Evolutionary conservation across 2,888 invertebrate genomes (phyloP), one percentile per base, ranked within the genome.

Genomic region (Clunio marinus): DNA sequence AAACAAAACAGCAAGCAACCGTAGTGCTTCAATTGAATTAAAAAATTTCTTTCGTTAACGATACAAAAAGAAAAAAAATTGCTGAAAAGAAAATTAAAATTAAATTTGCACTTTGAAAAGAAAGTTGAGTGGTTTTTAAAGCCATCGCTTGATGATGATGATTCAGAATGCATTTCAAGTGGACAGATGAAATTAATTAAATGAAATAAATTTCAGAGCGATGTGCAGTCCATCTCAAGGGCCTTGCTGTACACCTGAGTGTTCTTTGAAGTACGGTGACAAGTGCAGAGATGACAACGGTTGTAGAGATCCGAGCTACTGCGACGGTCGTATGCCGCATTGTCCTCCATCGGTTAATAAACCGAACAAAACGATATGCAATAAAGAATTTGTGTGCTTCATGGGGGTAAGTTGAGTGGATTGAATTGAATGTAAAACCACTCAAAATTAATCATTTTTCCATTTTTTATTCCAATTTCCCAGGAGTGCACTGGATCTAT

Each of bases 401-500:
- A 92, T 93, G 89, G 97, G 97, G 77, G 93, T 93, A 78, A 84
- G 88, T 83, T 32, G 1, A 59, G 41, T 57, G 32, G 32, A 22
- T 24, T 27, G 27, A 51, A 46, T 68, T 32, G 27, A n/a, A 2
- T 58, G 4, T 2, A 55, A 55, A 7, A 2, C 17, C 13, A 62
- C 20, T 69, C 41, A 32, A 24, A 4, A 22, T 55, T 24, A 55
- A 24, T 68, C 25, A 22, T 58, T 28, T 57, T 63, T 15, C 17
- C 17, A 20, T 60, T 71, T 70, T 66, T 72, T 72, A 75, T 10
- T 17, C 20, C 46, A 4, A 32, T 7, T 32, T 32, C 75, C 25
- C 75, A 91, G 91, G 92, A 96, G 78, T 98, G 98, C 76, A 95
- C 95, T 0, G 96, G 96, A 1, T 96, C 96, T n/a, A 96, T 99